Percentiles rank a stretch among this genome's conserved stretches.
phyloP scores from a whole-genome alignment of 2,113 vertebrate genomes.

The Cololabis saira region DNA sequence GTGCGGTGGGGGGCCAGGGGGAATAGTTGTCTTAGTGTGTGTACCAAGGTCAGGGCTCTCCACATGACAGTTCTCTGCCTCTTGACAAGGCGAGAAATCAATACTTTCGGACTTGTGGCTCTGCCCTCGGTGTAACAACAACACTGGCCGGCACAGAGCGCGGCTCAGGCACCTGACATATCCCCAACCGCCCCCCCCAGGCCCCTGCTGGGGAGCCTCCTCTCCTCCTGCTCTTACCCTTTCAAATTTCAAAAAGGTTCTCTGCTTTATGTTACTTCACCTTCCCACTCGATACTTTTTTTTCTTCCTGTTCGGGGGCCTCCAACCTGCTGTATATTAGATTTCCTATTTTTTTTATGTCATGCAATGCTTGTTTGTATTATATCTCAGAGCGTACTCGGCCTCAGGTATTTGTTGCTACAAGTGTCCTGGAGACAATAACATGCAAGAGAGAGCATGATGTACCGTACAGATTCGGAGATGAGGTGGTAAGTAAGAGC shows the following conservation, averaged over 20 bases:
- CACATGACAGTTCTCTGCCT: slow-evolving; percentile 97
- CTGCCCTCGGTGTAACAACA: slow-evolving; percentile 98
- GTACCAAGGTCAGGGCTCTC: slow-evolving; percentile 95
- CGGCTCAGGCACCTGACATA: slow-evolving; percentile 92
- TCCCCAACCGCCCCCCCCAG: slow-evolving; percentile 79
- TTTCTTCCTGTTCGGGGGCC: slow-evolving; percentile 33
- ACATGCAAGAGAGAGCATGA: neutral
- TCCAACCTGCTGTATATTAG: slow-evolving; percentile 33
- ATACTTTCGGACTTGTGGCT: slow-evolving; percentile 98
- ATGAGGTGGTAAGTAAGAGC: slow-evolving; percentile 76
- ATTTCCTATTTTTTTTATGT: slow-evolving; percentile 32
- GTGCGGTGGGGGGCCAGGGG: slow-evolving; percentile 81
- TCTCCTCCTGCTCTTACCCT: slow-evolving; percentile 80
- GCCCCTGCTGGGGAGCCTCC: slow-evolving; percentile 87
- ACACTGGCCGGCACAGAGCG: slow-evolving; percentile 74
- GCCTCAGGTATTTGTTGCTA: slow-evolving; percentile 26
- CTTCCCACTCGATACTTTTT: slow-evolving; percentile 39
- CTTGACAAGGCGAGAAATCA: slow-evolving; percentile 97
- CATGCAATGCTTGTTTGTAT: slow-evolving; percentile 39
- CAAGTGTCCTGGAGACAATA: slow-evolving; percentile 10
- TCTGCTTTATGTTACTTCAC: slow-evolving; percentile 78
- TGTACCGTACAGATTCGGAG: slow-evolving; percentile 1
- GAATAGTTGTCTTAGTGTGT: slow-evolving; percentile 92
- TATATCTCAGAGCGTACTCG: slow-evolving; percentile 19
- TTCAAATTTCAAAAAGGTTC: slow-evolving; percentile 80